These are phyloP conservation scores for Priocnemis perturbator DNA, from an alignment of 2,888 invertebrate genomes.

Conservation along the genomic window DNA sequence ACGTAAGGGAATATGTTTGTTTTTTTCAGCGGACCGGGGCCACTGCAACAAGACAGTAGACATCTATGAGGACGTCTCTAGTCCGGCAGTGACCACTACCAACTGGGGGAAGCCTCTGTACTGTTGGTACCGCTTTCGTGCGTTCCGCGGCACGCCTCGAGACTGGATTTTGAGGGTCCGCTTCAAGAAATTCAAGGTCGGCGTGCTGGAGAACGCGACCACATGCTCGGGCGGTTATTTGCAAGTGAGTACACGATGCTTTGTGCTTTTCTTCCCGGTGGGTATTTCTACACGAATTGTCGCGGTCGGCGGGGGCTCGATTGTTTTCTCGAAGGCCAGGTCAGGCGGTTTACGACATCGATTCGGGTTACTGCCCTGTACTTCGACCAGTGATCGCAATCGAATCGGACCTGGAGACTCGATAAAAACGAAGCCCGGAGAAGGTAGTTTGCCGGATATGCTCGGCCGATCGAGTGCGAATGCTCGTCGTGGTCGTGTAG, in stretches of 20 bases:
- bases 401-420: too few relatives aligned
- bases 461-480: too few relatives aligned
- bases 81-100: slow-evolving; percentile 88
- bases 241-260: slow-evolving; percentile 80
- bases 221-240: slow-evolving; percentile 92
- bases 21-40: slow-evolving; percentile 81
- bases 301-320: not conserved
- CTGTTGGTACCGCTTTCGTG: slow-evolving; percentile 93
- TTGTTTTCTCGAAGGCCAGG: not conserved
- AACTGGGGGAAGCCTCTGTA: slow-evolving; percentile 91
- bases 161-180: slow-evolving; percentile 93
- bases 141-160: slow-evolving; percentile 89
- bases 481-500: too few relatives aligned
- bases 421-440: too few relatives aligned
- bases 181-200: slow-evolving; percentile 95
- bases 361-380: too few relatives aligned
- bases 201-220: slow-evolving; percentile 89
- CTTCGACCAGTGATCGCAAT: too few relatives aligned
- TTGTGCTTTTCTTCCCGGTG: too few relatives aligned
- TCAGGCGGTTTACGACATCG: not conserved
- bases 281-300: too few relatives aligned
- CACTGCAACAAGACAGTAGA: slow-evolving; percentile 96
- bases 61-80: slow-evolving; percentile 93
- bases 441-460: too few relatives aligned
- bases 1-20: too few relatives aligned